phyloP scores from a whole-genome alignment of 2,113 vertebrate genomes.

The Lasiurus borealis region DNA sequence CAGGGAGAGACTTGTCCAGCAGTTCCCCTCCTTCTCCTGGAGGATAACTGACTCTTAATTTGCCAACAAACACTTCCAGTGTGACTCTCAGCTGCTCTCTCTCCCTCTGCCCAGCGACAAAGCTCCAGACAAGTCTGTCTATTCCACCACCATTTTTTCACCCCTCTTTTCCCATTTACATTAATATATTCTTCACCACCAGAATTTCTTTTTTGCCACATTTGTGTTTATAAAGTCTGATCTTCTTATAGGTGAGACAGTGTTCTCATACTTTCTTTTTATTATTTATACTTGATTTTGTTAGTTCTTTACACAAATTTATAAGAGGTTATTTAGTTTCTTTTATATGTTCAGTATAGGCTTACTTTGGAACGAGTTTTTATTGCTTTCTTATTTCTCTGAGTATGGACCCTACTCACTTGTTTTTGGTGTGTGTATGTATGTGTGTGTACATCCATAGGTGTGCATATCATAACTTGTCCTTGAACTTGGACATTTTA shows the following conservation, averaged over 20 bases:
- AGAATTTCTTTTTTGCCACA: background rate
- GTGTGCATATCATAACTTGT: background rate
- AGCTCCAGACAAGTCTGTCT: too few species aligned
- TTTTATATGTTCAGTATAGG: background rate
- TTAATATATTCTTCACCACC: background rate
- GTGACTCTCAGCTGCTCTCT: too few species aligned
- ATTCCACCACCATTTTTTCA: too few species aligned
- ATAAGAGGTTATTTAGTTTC: background rate
- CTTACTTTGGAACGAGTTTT: background rate
- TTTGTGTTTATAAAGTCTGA: background rate
- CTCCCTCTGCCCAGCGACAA: too few species aligned
- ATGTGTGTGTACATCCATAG: background rate
- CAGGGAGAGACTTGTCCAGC: too few species aligned
- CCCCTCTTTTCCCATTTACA: background rate
- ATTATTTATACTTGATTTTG: background rate
- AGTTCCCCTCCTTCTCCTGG: too few species aligned
- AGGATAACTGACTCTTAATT: too few species aligned
- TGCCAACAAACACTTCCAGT: too few species aligned
- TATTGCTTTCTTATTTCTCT: background rate
- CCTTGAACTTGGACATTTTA: background rate
- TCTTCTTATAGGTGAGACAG: background rate
- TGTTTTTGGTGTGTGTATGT: background rate
- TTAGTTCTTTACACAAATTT: background rate
- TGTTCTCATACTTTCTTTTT: background rate
- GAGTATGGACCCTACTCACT: background rate